Evolutionary conservation across 1,140 invertebrate species (phyloP).

Genomic region (Musca vetustissima): DNA sequence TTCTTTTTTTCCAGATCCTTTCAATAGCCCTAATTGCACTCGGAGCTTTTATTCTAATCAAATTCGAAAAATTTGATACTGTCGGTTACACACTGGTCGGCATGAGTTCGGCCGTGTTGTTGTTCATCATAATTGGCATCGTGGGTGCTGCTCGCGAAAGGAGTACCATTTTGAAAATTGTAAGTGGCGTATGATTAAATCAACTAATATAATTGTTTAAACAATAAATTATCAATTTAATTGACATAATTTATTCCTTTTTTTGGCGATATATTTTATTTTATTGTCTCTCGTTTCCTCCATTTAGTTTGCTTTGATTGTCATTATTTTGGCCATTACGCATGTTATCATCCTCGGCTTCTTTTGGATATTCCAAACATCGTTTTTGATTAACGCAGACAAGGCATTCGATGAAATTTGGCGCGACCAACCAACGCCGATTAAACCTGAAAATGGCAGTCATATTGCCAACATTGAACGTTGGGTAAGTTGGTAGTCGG

Average conservation of each 20-base stretch:
- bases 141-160: conserved; percentile 45
- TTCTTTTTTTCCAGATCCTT: conserved; percentile 37
- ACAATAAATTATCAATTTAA: background rate
- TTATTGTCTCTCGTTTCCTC: background rate
- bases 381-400: conserved; percentile 48
- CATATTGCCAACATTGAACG: conserved; percentile 45
- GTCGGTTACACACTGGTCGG: conserved; percentile 41
- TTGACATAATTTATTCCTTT: background rate
- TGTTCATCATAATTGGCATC: conserved; percentile 38
- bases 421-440: conserved; percentile 43
- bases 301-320: conserved; percentile 37
- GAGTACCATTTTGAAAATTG: conserved; percentile 41
- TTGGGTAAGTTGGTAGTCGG: conserved; percentile 40
- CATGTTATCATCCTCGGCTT: conserved; percentile 41
- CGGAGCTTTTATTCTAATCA: conserved; percentile 40
- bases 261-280: too few relatives aligned
- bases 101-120: conserved; percentile 36
- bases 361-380: conserved; percentile 46
- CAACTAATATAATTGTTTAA: too few relatives aligned
- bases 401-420: conserved; percentile 45
- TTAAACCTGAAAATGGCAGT: conserved; percentile 47
- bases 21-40: conserved; percentile 39
- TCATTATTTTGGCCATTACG: conserved; percentile 39
- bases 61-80: conserved; percentile 45
- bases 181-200: conserved; percentile 20